A percentile compares a stretch with the other conserved stretches of the same genome.
These are phyloP conservation scores for Phaedon cochleariae DNA, from an alignment of 2,888 invertebrate genomes.

Conservation along the genomic window DNA sequence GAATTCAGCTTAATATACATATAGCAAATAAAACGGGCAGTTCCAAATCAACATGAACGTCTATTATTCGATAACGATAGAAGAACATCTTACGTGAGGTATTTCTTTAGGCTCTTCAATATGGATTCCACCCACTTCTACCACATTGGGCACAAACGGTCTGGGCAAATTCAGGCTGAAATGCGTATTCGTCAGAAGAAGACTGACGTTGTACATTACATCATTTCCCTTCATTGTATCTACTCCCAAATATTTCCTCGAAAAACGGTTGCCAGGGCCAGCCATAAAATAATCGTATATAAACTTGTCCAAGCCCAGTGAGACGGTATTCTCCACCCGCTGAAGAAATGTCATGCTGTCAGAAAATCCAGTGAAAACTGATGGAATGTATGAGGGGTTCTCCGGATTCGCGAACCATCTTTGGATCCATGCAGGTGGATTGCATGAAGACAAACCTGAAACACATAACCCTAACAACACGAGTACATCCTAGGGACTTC, in stretches of 20 bases:
- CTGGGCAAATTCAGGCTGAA: conserved; percentile 61
- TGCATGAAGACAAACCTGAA: conserved; percentile 14
- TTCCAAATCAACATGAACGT: too few relatives aligned
- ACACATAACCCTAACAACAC: too few relatives aligned
- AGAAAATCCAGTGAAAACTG: conserved; percentile 58
- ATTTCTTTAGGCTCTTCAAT: conserved; percentile 53
- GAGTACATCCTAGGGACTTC: too few relatives aligned
- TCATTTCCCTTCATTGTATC: conserved; percentile 63
- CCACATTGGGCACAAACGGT: conserved; percentile 61
- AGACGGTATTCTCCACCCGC: conserved; percentile 59
- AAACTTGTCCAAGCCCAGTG: conserved; percentile 31
- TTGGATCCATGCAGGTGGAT: conserved; percentile 63
- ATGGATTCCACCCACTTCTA: conserved; percentile 67
- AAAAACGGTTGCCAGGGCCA: conserved; percentile 41
- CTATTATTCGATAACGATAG: too few relatives aligned
- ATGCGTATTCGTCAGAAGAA: conserved; percentile 64
- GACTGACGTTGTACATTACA: conserved; percentile 61
- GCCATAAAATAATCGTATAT: conserved; percentile 21
- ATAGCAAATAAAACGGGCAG: too few relatives aligned
- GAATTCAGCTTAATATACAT: too few relatives aligned
- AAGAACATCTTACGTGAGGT: conserved; percentile 46
- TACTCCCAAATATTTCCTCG: conserved; percentile 61
- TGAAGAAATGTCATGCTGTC: conserved; percentile 53
- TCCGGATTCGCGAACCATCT: conserved; percentile 63
- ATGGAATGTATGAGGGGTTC: conserved; percentile 62